Evolutionary conservation across 35 echinoderm and acorn worm genomes (phyloP).

Genomic region (Ophioderma brevispina): DNA sequence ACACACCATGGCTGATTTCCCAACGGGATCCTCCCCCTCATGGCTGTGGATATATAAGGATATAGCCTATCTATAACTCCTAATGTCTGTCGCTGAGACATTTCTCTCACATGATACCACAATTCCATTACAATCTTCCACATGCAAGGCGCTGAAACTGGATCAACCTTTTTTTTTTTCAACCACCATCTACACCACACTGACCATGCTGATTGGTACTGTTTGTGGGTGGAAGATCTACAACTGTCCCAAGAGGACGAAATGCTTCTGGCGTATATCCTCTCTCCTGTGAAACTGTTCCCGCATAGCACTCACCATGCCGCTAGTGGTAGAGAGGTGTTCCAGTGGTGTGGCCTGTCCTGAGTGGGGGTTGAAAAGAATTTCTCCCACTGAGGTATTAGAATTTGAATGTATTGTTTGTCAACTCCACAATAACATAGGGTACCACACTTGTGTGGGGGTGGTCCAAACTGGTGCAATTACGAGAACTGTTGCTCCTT

Average conservation of each 20-base stretch:
- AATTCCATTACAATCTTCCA: constrained; percentile 24
- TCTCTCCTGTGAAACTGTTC: too few relatives aligned
- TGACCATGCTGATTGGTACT: too few relatives aligned
- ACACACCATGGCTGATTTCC: background rate
- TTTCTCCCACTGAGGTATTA: constrained; percentile 3
- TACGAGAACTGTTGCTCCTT: constrained; percentile 42
- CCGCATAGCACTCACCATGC: background rate
- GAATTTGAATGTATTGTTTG: background rate
- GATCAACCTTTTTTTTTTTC: constrained; percentile 2
- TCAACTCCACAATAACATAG: background rate
- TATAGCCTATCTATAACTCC: background rate
- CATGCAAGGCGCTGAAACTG: constrained; percentile 35
- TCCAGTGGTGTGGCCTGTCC: background rate
- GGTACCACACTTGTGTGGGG: constrained; percentile 19
- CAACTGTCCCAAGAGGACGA: background rate
- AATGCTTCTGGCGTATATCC: background rate
- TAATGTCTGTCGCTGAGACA: background rate
- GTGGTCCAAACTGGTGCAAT: constrained; percentile 3
- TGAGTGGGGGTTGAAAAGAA: constrained; percentile 18
- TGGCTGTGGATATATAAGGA: too few relatives aligned
- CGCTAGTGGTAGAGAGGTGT: background rate
- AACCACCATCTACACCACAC: constrained; percentile 21
- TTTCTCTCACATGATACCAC: background rate
- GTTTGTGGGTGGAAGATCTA: too few relatives aligned
- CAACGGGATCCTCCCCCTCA: background rate